Percentiles rank a stretch among this genome's conserved stretches.
These are phyloP conservation scores for Encarsia formosa DNA, from an alignment of 2,888 invertebrate species.

Conservation along the genomic window DNA sequence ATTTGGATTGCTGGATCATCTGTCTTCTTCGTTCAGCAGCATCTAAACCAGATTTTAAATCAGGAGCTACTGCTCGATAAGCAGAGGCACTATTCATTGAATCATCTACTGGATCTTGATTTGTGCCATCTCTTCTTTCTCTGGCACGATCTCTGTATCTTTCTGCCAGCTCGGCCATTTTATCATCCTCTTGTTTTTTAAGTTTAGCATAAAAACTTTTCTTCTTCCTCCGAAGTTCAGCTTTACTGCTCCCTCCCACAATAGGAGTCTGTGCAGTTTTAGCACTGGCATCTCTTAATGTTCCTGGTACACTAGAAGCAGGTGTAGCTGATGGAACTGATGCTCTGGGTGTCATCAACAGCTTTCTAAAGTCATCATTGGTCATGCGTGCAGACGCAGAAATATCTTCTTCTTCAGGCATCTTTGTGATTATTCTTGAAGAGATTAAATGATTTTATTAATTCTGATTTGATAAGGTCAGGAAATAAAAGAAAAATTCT, in stretches of 20 bases:
- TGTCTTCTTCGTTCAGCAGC: slow-evolving; percentile 92
- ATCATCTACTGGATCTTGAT: slow-evolving; percentile 77
- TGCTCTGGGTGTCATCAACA: slow-evolving; percentile 90
- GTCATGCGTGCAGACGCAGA: slow-evolving; percentile 73
- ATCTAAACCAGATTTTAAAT: slow-evolving; percentile 88
- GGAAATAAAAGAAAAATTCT: too few relatives aligned
- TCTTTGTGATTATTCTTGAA: slow-evolving; percentile 29
- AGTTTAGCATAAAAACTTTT: slow-evolving; percentile 91
- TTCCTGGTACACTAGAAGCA: slow-evolving; percentile 56
- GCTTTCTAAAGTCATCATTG: slow-evolving; percentile 94
- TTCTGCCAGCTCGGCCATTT: slow-evolving; percentile 88
- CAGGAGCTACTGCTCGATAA: slow-evolving; percentile 93
- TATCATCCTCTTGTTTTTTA: slow-evolving; percentile 92
- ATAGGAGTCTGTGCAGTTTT: slow-evolving; percentile 56
- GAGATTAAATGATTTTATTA: too few relatives aligned
- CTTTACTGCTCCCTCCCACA: slow-evolving; percentile 52
- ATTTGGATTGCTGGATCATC: slow-evolving; percentile 97
- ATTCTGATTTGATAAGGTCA: too few relatives aligned
- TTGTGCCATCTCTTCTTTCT: slow-evolving; percentile 82
- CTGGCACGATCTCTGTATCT: slow-evolving; percentile 89
- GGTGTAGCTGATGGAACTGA: slow-evolving; percentile 60
- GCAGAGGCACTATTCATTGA: slow-evolving; percentile 83
- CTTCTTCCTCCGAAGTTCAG: slow-evolving; percentile 84
- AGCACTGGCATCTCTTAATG: slow-evolving; percentile 67
- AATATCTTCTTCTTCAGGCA: slow-evolving; percentile 48